Evolutionary conservation across 1,140 invertebrate genomes (phyloP).

Genomic region (Platorchestia sp.): DNA sequence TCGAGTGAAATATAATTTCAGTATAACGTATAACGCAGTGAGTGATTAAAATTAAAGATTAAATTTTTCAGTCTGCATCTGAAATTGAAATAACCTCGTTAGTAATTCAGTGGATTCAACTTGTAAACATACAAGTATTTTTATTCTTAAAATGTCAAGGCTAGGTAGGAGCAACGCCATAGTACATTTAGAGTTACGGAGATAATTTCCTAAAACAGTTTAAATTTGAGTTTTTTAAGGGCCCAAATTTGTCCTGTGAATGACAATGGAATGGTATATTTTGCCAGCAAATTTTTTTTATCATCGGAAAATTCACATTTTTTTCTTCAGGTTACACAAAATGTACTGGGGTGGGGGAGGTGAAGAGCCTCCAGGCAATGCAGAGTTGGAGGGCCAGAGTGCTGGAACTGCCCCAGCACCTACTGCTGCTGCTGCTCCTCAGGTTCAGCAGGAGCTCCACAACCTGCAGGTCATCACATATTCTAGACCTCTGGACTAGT

Average conservation of each 20-base stretch:
- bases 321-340: background rate
- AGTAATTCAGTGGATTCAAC: too few species aligned
- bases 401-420: background rate
- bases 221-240: too few species aligned
- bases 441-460: conserved; percentile 20
- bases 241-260: too few species aligned
- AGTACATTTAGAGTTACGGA: too few species aligned
- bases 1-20: background rate
- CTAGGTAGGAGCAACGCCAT: too few species aligned
- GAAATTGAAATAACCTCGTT: background rate
- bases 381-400: background rate
- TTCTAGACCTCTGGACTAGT: background rate
- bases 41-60: background rate
- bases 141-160: too few species aligned
- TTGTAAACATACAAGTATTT: too few species aligned
- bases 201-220: too few species aligned
- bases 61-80: background rate
- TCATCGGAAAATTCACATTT: too few species aligned
- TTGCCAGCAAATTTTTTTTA: too few species aligned
- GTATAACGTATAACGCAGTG: background rate
- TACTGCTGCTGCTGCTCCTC: background rate
- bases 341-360: conserved; percentile 28
- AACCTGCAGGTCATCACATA: background rate
- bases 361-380: background rate
- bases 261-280: too few species aligned